Evolutionary conservation across 2,113 vertebrate species (phyloP), one percentile per base, ranked within the genome.

Genomic region (Steatornis caripensis): DNA sequence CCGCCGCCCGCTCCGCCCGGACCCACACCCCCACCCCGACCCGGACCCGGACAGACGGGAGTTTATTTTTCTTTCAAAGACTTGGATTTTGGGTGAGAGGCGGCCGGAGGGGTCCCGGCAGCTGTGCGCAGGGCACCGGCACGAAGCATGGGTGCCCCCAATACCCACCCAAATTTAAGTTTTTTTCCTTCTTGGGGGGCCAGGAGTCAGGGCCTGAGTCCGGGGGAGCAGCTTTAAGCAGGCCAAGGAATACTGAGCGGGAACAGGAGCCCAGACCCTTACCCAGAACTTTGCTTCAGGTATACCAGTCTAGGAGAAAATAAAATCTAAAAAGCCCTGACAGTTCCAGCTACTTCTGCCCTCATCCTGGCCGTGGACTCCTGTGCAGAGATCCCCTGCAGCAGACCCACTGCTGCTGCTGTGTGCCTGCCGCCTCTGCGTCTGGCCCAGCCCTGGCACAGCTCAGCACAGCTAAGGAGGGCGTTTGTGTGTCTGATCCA

Each of bases 251-350:
- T 22, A 12, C 0, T 41, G 37, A 20, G n/a, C 2, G 55, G 36
- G 15, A 70, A 2, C 5, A 34, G 77, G 12, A 37, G 43, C 6
- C 12, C 37, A 36, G n/a, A 19, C 32, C 34, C 27, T 27, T 2
- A 24, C 3, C 8, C 29, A 13, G 41, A 29, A 10, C 29, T 78
- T 57, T 32, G 13, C 8, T 70, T 43, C 24, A 12, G 32, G 3
- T 24, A 0, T 13, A 5, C 3, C 11, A 23, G 12, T 6, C 43
- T 5, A 39, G 45, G 20, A 70, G 49, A 66, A 89, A 83, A 58
- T 3, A n/a, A 24, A 79, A 41, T 23, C 12, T 0, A 0, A 20
- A 62, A 45, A 45, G 10, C 30, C 8, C 13, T 0, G 5, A 4
- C 11, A 12, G 12, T 37, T 89, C 21, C 51, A 70, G 24, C 19